These are phyloP conservation scores for Salminus brasiliensis DNA, from an alignment of 2,113 vertebrate genomes.

Conservation along the genomic window DNA sequence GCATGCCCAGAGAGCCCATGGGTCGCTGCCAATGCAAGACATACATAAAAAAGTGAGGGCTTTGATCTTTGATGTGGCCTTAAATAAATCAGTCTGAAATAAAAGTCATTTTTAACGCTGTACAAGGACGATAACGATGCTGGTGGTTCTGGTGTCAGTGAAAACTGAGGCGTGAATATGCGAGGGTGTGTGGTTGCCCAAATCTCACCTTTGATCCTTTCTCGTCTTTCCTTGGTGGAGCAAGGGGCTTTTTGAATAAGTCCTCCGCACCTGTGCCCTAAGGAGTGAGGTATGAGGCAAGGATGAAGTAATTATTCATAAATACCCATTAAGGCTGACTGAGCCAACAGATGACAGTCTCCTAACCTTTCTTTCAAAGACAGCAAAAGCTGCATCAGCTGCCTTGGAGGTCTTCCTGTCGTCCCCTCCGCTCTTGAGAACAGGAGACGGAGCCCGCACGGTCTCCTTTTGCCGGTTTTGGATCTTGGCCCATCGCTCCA, in stretches of 20 bases:
- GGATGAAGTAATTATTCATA: not conserved
- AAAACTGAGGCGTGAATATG: constrained; percentile 19
- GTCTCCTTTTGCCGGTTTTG: constrained; percentile 81
- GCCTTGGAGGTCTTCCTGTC: constrained; percentile 77
- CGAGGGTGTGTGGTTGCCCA: not conserved
- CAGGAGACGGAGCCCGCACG: constrained; percentile 70
- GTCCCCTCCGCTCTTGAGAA: constrained; percentile 66
- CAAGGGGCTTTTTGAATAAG: constrained; percentile 94
- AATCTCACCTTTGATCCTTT: constrained; percentile 77
- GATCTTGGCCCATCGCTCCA: constrained; percentile 85
- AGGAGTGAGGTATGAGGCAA: not conserved
- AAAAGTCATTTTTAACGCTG: constrained; percentile 12
- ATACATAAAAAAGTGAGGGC: not conserved
- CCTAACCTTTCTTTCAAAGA: constrained; percentile 82
- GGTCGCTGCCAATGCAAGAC: constrained; percentile 78
- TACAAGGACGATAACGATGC: constrained; percentile 21
- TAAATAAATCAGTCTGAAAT: constrained; percentile 31
- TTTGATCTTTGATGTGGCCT: constrained; percentile 7
- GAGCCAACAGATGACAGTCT: not conserved
- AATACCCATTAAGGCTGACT: not conserved
- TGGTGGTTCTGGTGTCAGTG: not conserved
- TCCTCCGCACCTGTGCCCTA: constrained; percentile 81
- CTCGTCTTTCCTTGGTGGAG: constrained; percentile 87
- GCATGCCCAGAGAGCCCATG: constrained; percentile 89
- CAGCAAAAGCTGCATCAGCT: constrained; percentile 78